Base-by-base conservation (phyloP, 2,888 invertebrate genomes). In the Drosophila anomalata region DNA sequence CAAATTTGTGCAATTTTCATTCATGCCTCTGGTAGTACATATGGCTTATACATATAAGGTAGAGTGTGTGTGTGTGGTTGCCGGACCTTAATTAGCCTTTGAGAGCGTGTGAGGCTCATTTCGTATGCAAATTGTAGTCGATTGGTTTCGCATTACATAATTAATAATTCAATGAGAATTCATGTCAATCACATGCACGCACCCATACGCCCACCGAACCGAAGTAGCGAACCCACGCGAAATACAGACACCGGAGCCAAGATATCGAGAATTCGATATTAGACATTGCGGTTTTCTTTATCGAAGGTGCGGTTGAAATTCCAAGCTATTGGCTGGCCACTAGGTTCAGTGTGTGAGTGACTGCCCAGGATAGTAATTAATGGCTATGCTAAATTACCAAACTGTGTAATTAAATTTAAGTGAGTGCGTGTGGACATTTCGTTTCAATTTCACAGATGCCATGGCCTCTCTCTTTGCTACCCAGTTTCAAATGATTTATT, bases 141-240 rank as follows among this genome's bases (percentile, higher is more conserved):
- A 86, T 87, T 84, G 76, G 78, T 81, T 83, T 87, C 88, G 71
- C 76, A 84, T 86, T 87, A 79, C 81, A 72, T 81, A 85, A 83
- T 86, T 86, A 86, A 86, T 86, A 79, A 86, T 86, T 81, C 81
- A 86, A 77, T 76, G 76, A 75, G 67, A 86, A 79, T 83, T 76
- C 81, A 74, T 81, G 88, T 83, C 87, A 86, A 81, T 86, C 88
- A 86, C 55, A 61, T 63, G 71, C 73, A 75, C 68, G 69, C 77
- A 62, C 33, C 12, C 12, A 17, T 50, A 47, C 55, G 53, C 53
- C 51, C 17, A 41, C 14, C 39, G 47, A 55, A 17, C 17, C 17
- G 17, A 17, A 17, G 17, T 17, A 17, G 33, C 36, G 46, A 20
- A 33, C 36, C 70, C 70, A 26, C 31, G 57, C 46, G 57, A 63